Conservation (phyloP, 2,888 invertebrate species). For the Trachelus tabidus region DNA sequence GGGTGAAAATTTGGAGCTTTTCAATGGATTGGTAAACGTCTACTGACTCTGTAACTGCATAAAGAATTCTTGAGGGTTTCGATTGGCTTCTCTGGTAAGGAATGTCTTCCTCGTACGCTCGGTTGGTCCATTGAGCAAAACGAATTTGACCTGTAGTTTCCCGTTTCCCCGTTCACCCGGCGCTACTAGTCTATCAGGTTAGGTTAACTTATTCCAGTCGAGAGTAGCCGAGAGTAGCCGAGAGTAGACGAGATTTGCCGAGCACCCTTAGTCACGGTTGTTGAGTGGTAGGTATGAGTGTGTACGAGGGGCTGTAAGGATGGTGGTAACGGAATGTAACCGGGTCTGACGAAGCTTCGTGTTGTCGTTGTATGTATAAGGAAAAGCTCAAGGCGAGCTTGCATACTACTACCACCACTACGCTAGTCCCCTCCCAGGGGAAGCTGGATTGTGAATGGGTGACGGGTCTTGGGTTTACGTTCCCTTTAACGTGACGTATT, state of each 20-base stretch:
- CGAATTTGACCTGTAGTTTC: slow-evolving; percentile 25
- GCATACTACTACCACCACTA: slow-evolving; percentile 16
- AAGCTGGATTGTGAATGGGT: slow-evolving; percentile 32
- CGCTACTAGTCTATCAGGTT: background rate
- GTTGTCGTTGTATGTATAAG: slow-evolving; percentile 16
- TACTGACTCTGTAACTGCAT: background rate
- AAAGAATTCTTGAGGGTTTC: background rate
- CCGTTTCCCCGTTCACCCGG: slow-evolving; percentile 1
- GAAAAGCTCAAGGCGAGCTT: slow-evolving; percentile 11
- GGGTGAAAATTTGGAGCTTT: background rate
- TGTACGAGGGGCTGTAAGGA: slow-evolving; percentile 5
- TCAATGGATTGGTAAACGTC: background rate
- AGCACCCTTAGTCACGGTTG: slow-evolving; percentile 7
- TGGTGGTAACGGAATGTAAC: background rate
- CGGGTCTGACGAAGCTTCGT: slow-evolving; percentile 9
- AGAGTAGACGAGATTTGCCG: slow-evolving; percentile 18
- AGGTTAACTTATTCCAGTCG: slow-evolving; percentile 5
- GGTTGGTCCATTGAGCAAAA: slow-evolving; percentile 31
- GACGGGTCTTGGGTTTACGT: slow-evolving; percentile 30
- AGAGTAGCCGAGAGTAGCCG: slow-evolving; percentile 10
- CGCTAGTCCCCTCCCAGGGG: slow-evolving; percentile 23
- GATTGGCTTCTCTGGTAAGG: background rate
- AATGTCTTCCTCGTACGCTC: slow-evolving; percentile 16
- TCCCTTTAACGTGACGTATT: slow-evolving; percentile 27
- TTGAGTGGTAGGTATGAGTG: slow-evolving; percentile 1